Evolutionary conservation across 2,113 vertebrate species (phyloP).

Genomic region (Saguinus midas): DNA sequence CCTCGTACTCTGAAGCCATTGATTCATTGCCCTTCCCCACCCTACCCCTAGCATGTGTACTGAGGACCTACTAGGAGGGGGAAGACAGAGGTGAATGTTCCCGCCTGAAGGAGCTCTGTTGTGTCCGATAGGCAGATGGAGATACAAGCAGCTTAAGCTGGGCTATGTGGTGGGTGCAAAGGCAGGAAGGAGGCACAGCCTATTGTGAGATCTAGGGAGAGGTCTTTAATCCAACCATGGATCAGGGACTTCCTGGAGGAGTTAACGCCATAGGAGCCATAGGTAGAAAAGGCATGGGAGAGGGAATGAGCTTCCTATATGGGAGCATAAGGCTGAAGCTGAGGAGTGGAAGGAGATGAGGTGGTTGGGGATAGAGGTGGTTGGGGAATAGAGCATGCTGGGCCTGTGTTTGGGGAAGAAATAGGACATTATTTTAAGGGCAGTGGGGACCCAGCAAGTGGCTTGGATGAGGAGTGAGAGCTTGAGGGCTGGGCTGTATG

Average conservation of each 20-base stretch:
- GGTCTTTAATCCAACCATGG: background rate
- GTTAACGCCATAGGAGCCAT: background rate
- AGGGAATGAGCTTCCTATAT: background rate
- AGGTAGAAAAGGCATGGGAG: background rate
- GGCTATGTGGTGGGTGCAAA: rapidly evolving
- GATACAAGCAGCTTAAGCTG: background rate
- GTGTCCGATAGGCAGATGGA: rapidly evolving
- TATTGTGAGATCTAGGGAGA: background rate
- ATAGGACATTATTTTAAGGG: background rate
- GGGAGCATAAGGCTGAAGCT: background rate
- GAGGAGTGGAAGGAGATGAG: background rate
- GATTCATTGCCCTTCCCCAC: background rate
- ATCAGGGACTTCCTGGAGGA: background rate
- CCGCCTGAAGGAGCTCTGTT: background rate
- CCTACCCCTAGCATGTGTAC: rapidly evolving
- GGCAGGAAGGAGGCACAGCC: background rate
- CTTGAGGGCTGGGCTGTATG: background rate
- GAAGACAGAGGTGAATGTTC: background rate
- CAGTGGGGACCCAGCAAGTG: background rate
- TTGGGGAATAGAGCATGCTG: rapidly evolving
- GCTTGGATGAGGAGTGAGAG: background rate
- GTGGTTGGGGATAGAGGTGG: too few species aligned
- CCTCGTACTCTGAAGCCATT: background rate
- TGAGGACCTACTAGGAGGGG: background rate
- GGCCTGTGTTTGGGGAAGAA: background rate